Base-by-base conservation (phyloP, 2,888 invertebrate species). In the Eupithecia subumbrata region DNA sequence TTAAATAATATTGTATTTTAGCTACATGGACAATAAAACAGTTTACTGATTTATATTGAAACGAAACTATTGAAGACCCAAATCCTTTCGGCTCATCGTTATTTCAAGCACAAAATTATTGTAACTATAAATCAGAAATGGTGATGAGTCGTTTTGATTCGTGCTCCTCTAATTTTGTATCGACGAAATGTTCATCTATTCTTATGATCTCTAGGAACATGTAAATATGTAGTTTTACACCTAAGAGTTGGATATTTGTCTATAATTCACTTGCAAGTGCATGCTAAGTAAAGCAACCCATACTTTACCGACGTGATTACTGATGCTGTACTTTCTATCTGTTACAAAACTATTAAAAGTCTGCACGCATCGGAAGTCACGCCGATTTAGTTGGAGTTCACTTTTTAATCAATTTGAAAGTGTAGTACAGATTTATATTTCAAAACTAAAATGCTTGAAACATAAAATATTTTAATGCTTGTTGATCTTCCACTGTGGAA, bases 1-100 rank as follows among this genome's bases (percentile, higher is more conserved):
- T 0, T 52, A n/a, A 11, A 16, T 30, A 63, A 14, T 63, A 25
- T 14, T 66, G 67, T 22, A 67, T 67, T 71, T 43, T 11, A 40
- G 52, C 69, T 48, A 73, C 52, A 30, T 37, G 16, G 67, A 78
- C 79, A 78, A 80, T 82, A 80, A 79, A 79, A 79, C 77, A 73
- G 71, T 80, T 84, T 84, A 83, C 84, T 84, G 82, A 81, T 81
- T 79, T 83, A 80, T 79, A 75, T 77, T 37, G 37, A 37, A 40
- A 9, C 77, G 82, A 72, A 74, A 68, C 75, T 71, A 40, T 70
- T 72, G 4, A 25, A 70, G 67, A 30, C 66, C 30, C 77, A 69
- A 80, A 76, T 78, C 67, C 22, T 63, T 68, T 71, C 74, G 82
- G 72, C 80, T 82, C 69, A 72, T 64, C 80, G 68, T 63, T 74